Percentiles rank a stretch among this genome's conserved stretches.
Evolutionary conservation across 2,113 vertebrate species (phyloP).

Genomic region (Python bivittatus): DNA sequence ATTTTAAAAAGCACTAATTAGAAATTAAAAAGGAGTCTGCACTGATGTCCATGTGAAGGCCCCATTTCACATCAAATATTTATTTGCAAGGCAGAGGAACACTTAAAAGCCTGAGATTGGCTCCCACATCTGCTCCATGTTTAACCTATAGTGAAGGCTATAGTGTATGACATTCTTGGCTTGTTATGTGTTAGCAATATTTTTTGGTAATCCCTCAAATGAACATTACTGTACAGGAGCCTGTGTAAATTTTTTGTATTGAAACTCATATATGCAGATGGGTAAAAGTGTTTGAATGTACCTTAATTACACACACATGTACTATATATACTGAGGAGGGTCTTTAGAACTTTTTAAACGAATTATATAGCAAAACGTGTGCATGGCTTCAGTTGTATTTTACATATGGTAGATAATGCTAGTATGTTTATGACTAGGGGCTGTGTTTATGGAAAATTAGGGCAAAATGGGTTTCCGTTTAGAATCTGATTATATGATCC

Average conservation of each 20-base stretch:
- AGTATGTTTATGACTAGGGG: conserved; percentile 22
- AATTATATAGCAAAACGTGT: not conserved
- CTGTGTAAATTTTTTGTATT: not conserved
- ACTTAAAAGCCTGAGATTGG: not conserved
- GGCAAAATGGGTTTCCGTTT: conserved; percentile 53
- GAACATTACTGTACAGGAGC: not conserved
- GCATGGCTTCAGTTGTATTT: not conserved
- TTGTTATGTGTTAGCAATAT: not conserved
- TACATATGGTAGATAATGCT: not conserved
- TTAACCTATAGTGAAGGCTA: not conserved
- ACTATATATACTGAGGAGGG: not conserved
- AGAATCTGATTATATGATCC: conserved; percentile 35
- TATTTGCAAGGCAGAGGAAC: not conserved
- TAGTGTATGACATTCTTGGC: not conserved
- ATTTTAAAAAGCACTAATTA: not conserved
- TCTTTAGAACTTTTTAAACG: conserved; percentile 23
- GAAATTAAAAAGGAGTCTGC: not conserved
- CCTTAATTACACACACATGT: not conserved
- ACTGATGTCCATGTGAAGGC: not conserved
- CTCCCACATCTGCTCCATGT: not conserved
- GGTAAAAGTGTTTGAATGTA: not conserved
- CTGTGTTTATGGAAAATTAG: conserved; percentile 21
- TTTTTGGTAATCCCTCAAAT: not conserved
- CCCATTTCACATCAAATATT: not conserved
- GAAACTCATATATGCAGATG: not conserved